Base-by-base conservation (phyloP, 2,888 invertebrate genomes). In the Brachyopa scutellaris region DNA sequence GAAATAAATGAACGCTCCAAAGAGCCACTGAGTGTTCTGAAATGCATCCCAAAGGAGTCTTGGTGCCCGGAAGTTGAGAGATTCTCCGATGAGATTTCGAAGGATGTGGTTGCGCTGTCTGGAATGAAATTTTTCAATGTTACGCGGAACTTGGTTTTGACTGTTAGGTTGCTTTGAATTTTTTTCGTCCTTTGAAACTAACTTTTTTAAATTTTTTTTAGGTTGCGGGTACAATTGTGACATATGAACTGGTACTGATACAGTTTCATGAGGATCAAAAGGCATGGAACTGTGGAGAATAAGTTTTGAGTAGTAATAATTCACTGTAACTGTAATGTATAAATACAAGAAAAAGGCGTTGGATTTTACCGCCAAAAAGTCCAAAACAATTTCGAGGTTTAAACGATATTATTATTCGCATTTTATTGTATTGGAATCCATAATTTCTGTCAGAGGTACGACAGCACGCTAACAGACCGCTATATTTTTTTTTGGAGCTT, bases 221-320 rank as follows among this genome's bases (percentile, higher is more conserved):
- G 92, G 91, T 93, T 36, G 92, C 92, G 38, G 93, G 93, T 17
- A 93, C 93, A 1, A 92, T 93, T 78, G 91, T 92, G 19, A 93
- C 93, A 1, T 93, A 93, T 79, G 93, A 93, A 87, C 87, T 93
- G 61, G 92, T 93, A 13, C 87, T 93, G 51, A 91, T 92, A 38
- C 93, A 93, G 85, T 92, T 93, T 83, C 92, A 92, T 69, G 90
- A 91, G 67, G 90, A 89, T 79, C 85, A 88, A 53, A 87, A 87
- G 31, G 66, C 29, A 0, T 89, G 87, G 87, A 57, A 86, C 69
- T 89, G 88, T 74, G 85, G 85, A 13, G 74, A 61, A 33, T 73
- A 5, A 64, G n/a, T n/a, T n/a, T n/a, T n/a, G n/a, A n/a, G n/a
- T n/a, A n/a, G n/a, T n/a, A n/a, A n/a, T n/a, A n/a, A n/a, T n/a